Base-by-base conservation (phyloP, 1,140 invertebrate genomes). In the Hypothenemus hampei region DNA sequence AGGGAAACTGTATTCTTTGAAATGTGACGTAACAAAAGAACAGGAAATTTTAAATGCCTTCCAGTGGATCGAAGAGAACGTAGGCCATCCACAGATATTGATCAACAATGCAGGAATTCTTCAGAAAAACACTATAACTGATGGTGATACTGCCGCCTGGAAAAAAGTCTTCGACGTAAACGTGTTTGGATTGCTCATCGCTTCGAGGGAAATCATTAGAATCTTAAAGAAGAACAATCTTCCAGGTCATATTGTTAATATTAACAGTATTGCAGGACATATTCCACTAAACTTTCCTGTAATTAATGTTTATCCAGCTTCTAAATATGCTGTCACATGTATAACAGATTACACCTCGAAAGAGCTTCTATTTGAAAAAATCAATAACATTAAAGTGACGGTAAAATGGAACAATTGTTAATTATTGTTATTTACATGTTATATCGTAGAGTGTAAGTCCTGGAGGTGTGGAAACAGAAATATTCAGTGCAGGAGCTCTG, bases 51-150 rank as follows among this genome's bases (percentile, higher is more conserved):
- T 75, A n/a, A 61, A 69, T 5, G 74, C 82, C 40, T 86, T 87
- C 58, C 64, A 74, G 6, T 78, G 75, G 73, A 73, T 83, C 1
- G 75, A 79, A 43, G 63, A 70, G 11, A 73, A 73, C n/a, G 66
- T 82, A 8, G 83, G 83, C 2, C 75, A 78, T 2, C 70, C 84
- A 3, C 78, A 84, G 66, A 71, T 87, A 1, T 73, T 85, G 37
- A 69, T 87, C 4, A 87, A 86, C 64, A 86, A 84, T 65, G 84
- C 86, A 0, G 84, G 82, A n/a, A 19, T 64, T 1, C 48, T 31
- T 2, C 35, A 15, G 23, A 11, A 37, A n/a, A 49, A 33, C n/a
- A 49, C 11, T 22, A 22, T 54, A 7, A 18, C 35, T 24, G 54
- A 47, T 37, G 59, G 58, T 36, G 60, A 63, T 29, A 52, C 45